Evolutionary conservation across 2,113 vertebrate species (phyloP).

Genomic region (Strix aluco): DNA sequence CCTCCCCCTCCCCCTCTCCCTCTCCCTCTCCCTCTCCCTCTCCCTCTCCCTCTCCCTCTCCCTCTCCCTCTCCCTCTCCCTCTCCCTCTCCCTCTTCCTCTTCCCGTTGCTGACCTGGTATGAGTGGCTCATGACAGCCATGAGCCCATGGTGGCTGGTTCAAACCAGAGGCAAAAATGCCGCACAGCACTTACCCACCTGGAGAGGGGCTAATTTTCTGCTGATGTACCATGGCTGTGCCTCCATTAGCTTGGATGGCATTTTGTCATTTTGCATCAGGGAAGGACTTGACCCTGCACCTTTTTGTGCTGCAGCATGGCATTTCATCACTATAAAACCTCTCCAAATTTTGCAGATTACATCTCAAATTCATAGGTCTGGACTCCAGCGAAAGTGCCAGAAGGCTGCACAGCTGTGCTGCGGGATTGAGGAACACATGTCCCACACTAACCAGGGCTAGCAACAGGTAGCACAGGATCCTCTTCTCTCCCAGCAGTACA

Average conservation of each 20-base stretch:
- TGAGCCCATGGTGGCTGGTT: background rate
- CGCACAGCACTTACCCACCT: background rate
- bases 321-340: background rate
- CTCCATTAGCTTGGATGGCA: background rate
- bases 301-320: background rate
- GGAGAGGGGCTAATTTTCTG: background rate
- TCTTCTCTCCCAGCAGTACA: background rate
- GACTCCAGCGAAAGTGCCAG: background rate
- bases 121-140: background rate
- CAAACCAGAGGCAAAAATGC: background rate
- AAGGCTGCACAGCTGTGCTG: fast-evolving
- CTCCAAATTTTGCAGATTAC: background rate
- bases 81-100: background rate
- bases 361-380: background rate
- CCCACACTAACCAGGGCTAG: background rate
- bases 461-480: background rate
- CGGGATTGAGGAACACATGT: fast-evolving
- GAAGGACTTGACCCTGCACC: background rate
- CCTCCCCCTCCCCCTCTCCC: fast-evolving
- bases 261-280: background rate
- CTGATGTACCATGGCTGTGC: fast-evolving
- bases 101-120: background rate
- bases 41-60: too few relatives aligned
- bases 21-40: background rate
- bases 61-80: too few relatives aligned